Conservation (phyloP, 92 coral and sea anemone genomes). For the Bergia sp. region DNA sequence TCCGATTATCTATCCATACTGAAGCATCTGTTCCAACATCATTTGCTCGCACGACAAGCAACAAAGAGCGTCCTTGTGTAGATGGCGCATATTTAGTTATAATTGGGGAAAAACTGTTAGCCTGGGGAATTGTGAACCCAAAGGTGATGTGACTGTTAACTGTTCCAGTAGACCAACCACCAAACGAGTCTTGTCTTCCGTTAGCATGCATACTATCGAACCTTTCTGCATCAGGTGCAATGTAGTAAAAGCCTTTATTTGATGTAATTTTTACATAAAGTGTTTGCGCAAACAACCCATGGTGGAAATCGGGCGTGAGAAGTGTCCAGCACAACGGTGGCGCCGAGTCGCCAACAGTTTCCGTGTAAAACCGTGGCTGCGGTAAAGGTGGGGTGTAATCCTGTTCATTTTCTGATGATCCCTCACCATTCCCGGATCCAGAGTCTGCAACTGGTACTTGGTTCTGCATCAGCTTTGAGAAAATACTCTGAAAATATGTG, state of each 20-base stretch:
- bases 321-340: conserved; percentile 33
- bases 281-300: conserved; percentile 27
- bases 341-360: background rate
- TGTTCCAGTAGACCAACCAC: conserved; percentile 29
- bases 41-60: conserved; percentile 23
- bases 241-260: conserved; percentile 28
- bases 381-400: conserved; percentile 24
- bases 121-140: conserved; percentile 23
- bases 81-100: background rate
- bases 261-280: conserved; percentile 19
- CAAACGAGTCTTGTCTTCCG: conserved; percentile 28
- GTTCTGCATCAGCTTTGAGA: conserved; percentile 5
- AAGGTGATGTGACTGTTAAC: conserved; percentile 10
- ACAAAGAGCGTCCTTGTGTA: conserved; percentile 20
- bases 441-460: conserved; percentile 12
- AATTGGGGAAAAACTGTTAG: background rate
- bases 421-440: conserved; percentile 9
- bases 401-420: background rate
- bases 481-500: conserved; percentile 24
- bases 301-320: conserved; percentile 25
- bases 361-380: conserved; percentile 8
- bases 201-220: conserved; percentile 12
- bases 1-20: conserved; percentile 28
- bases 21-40: conserved; percentile 22
- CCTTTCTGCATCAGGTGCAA: conserved; percentile 15